phyloP scores from a whole-genome alignment of 2,888 invertebrate genomes.

The Syritta pipiens region DNA sequence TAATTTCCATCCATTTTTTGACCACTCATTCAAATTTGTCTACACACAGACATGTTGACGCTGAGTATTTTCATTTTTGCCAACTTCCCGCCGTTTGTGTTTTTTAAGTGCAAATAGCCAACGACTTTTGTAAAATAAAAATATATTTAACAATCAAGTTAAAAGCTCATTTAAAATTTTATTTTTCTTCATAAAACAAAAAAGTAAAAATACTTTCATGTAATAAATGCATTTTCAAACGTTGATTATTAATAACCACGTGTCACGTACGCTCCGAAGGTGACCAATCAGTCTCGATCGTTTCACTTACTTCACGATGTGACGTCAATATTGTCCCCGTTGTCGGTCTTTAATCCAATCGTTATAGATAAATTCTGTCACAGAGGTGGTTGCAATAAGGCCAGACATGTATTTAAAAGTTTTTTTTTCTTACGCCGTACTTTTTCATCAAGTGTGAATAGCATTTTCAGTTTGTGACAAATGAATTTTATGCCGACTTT shows the following conservation, averaged over 20 bases:
- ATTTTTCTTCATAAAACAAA: no score
- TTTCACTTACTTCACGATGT: constrained; percentile 45
- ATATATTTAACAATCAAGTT: no score
- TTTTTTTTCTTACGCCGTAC: not conserved
- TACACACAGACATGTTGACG: no score
- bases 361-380: constrained; percentile 51
- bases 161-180: no score
- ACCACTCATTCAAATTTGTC: no score
- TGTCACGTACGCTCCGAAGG: constrained; percentile 37
- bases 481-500: not conserved
- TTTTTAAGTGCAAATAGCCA: no score
- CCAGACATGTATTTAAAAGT: constrained; percentile 1
- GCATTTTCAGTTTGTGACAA: not conserved
- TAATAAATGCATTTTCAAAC: no score
- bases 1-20: no score
- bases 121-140: no score
- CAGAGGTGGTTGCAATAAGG: constrained; percentile 23
- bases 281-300: constrained; percentile 29
- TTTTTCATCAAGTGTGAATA: not conserved
- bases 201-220: no score
- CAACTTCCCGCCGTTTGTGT: no score
- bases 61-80: no score
- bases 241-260: constrained; percentile 33
- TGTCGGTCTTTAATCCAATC: constrained; percentile 24
- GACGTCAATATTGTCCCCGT: constrained; percentile 60